Evolutionary conservation across 1,140 invertebrate species (phyloP).

Genomic region (Halesus radiatus): DNA sequence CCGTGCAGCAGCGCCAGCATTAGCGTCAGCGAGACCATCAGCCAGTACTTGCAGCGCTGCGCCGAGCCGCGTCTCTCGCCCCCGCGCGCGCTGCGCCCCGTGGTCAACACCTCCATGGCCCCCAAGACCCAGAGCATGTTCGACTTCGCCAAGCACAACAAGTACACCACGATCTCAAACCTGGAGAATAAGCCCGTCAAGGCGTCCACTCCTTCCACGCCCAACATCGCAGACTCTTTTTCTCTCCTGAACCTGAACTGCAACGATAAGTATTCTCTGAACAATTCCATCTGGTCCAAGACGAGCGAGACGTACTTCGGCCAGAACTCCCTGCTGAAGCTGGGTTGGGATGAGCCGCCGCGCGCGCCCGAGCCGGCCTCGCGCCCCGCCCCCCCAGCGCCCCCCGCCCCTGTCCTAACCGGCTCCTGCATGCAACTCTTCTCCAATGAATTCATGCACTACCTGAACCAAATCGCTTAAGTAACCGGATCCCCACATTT

Average conservation of each 20-base stretch:
- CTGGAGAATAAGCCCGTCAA: slow-evolving; percentile 6
- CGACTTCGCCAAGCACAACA: slow-evolving; percentile 59
- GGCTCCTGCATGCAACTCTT: slow-evolving; percentile 71
- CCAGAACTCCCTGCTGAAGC: slow-evolving; percentile 64
- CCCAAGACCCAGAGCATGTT: slow-evolving; percentile 51
- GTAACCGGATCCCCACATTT: neutral
- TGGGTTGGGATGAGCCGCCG: slow-evolving; percentile 58
- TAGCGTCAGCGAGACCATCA: neutral
- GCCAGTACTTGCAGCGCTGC: neutral
- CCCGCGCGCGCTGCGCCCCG: slow-evolving; percentile 66
- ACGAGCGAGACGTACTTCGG: slow-evolving; percentile 49
- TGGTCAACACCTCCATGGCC: slow-evolving; percentile 69
- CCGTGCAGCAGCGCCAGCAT: slow-evolving; percentile 20
- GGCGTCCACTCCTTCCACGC: slow-evolving; percentile 47
- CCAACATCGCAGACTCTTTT: slow-evolving; percentile 65
- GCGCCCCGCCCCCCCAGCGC: slow-evolving; percentile 50
- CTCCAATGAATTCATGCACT: slow-evolving; percentile 73
- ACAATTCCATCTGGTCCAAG: slow-evolving; percentile 62
- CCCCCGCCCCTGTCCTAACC: slow-evolving; percentile 59
- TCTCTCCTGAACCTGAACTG: slow-evolving; percentile 63
- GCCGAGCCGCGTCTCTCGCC: slow-evolving; percentile 25
- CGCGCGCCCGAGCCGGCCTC: slow-evolving; percentile 58
- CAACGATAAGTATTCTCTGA: slow-evolving; percentile 53
- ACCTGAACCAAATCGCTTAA: slow-evolving; percentile 74
- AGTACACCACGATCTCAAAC: slow-evolving; percentile 31